Percentiles rank a stretch among this genome's conserved stretches.
Conservation (phyloP, 2,113 vertebrate genomes). For the Cheirogaleus medius region DNA sequence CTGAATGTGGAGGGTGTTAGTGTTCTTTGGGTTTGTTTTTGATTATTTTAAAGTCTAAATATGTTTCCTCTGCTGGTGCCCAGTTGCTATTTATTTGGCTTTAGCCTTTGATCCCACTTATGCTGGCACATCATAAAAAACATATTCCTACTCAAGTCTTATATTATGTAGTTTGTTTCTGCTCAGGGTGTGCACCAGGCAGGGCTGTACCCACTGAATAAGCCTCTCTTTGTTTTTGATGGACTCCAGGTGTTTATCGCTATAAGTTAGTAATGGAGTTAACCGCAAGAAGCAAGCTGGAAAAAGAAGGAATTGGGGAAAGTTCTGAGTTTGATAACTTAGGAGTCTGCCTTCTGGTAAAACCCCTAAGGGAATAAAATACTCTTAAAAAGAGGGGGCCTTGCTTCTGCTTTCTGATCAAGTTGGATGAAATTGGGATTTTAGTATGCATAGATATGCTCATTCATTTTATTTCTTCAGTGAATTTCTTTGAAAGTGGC, state of each 20-base stretch:
- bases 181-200: conserved; percentile 83
- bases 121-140: conserved; percentile 91
- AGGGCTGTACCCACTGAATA: conserved; percentile 83
- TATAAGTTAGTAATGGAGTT: conserved; percentile 87
- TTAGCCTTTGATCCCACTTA: conserved; percentile 88
- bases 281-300: conserved; percentile 83
- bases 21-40: conserved; percentile 87
- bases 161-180: conserved; percentile 87
- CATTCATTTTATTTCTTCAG: conserved; percentile 46
- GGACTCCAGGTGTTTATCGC: conserved; percentile 91
- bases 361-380: conserved; percentile 36
- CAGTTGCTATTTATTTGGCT: conserved; percentile 90
- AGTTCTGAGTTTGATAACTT: conserved; percentile 82
- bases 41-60: conserved; percentile 88
- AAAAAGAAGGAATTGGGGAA: conserved; percentile 82
- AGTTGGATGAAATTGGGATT: conserved; percentile 32
- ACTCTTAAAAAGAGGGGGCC: not conserved
- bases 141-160: conserved; percentile 88
- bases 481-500: conserved; percentile 26
- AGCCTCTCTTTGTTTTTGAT: conserved; percentile 90
- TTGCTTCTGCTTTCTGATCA: conserved; percentile 61
- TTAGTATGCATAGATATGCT: conserved; percentile 21
- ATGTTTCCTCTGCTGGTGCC: conserved; percentile 87
- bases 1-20: conserved; percentile 80
- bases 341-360: conserved; percentile 69